Base-by-base conservation (phyloP, 2,888 invertebrate species). In the Latrodectus hesperus region DNA sequence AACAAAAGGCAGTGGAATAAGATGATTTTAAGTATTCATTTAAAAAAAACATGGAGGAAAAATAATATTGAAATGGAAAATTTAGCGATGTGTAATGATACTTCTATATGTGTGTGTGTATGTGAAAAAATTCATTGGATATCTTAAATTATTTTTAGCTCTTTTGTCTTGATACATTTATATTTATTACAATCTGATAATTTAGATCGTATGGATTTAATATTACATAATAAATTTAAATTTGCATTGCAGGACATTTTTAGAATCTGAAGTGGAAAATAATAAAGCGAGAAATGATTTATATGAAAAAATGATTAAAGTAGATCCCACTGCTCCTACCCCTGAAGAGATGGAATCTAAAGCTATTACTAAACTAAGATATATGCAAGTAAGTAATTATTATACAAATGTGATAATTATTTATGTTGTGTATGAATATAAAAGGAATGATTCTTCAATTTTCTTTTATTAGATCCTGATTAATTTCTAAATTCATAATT, bases 211-310 rank as follows among this genome's bases (percentile, higher is more conserved):
- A 38, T 38, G 38, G 6, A 38, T 38, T 38, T 38, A 38, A 38
- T 38, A 38, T 22, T 22, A 1, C 22, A 22, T 22, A 22, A 22
- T 60, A 60, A 60, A 10, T 60, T 6, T 60, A 9, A 65, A 38
- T 26, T 8, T 65, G 26, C 14, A 51, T 76, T 77, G 52, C 17
- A 88, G 93, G 87, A 99, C 99, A 26, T 99, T 99, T 93, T 94
- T 98, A 65, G 99, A 99, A 93, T 95, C 96, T 3, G 99, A 99
- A 93, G 99, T 99, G 67, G 95, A 95, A 91, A 99, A 98, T 92
- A 95, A 95, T 49, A 95, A 95, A 71, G 95, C 96, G 22, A 94
- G 99, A 75, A 92, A 94, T 6, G 99, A 99, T 93, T 94, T 99
- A 60, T 99, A 98, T 92, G 95, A 97, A 91, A 99, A 99, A 94